Evolutionary conservation across 92 coral and sea anemone genomes (phyloP), one percentile per base, ranked within the genome.

Genomic region (Zoanthus solanderi): DNA sequence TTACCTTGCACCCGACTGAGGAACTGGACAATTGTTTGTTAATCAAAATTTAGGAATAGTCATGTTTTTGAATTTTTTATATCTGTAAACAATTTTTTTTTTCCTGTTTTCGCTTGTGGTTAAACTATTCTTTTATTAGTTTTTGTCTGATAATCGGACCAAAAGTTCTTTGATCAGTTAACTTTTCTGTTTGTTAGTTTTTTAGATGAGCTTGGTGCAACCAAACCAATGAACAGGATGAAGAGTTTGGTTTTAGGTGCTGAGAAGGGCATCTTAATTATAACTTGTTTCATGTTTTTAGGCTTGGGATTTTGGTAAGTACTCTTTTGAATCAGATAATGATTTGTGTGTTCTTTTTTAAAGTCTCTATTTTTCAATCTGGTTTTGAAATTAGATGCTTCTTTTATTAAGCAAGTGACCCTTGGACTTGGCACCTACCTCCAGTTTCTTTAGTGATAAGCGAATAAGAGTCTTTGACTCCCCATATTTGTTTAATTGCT

Each of bases 231-330:
- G 1, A 92, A 93, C 83, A 93, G 81, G 69, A 90, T 96, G 12
- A 94, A 91, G 63, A 95, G 96, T 56, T 88, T 96, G 37, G 92
- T 96, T 61, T 68, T 86, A 12, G 98, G 93, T 5, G 90, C 93
- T 76, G 94, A 92, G 54, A 95, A 90, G 10, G 99, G 99, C 16
- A 11, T 94, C 45, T 91, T 88, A 48, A 95, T 92, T 7, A 53
- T 96, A 15, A 71, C 95, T 42, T 84, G 94, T 9, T 96, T 96
- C 78, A 90, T 79, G 44, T 95, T 96, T 46, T 93, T 96, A 42
- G 99, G 99, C 10, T 63, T 96, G 34, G 98, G 95, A n/a, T 95
- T 96, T 73, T 96, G 98, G 99, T 96, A 69, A 92, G 96, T 88
- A 47, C 3, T 9, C 44, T 57, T 30, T 53, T 0, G 45, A 28